Conservation (phyloP, 1,140 invertebrate genomes). For the Campoletis sonorensis region DNA sequence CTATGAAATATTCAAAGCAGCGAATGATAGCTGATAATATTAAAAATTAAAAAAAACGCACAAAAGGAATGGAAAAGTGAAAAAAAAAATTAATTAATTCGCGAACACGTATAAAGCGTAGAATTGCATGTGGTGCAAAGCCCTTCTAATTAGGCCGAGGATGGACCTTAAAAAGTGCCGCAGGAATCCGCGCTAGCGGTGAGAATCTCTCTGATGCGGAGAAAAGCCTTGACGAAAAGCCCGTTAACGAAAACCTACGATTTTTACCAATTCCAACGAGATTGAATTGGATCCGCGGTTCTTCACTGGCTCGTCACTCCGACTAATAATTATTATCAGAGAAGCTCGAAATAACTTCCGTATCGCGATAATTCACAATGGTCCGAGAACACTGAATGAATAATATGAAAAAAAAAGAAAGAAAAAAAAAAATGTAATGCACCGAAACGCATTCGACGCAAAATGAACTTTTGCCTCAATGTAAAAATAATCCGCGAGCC, state of each 20-base stretch:
- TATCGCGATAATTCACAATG: neutral
- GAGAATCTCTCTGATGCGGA: neutral
- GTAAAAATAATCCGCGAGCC: too few species aligned
- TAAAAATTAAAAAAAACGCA: too few species aligned
- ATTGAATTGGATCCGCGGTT: neutral
- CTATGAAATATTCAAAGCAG: too few species aligned
- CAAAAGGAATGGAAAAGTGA: too few species aligned
- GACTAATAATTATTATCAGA: neutral
- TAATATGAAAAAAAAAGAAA: too few species aligned
- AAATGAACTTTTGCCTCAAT: too few species aligned
- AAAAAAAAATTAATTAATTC: too few species aligned
- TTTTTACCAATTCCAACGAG: neutral
- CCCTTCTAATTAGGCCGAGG: neutral
- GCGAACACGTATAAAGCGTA: neutral
- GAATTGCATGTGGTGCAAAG: neutral
- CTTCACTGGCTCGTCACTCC: neutral
- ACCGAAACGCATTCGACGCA: too few species aligned
- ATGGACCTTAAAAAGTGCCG: neutral
- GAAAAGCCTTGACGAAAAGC: neutral
- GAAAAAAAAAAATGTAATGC: too few species aligned
- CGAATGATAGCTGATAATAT: too few species aligned
- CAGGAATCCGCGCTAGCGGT: neutral
- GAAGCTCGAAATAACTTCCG: neutral
- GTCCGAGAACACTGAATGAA: too few species aligned
- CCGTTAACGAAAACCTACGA: neutral